Evolutionary conservation across 1,140 invertebrate species (phyloP).

Genomic region (Vanessa tameamea): DNA sequence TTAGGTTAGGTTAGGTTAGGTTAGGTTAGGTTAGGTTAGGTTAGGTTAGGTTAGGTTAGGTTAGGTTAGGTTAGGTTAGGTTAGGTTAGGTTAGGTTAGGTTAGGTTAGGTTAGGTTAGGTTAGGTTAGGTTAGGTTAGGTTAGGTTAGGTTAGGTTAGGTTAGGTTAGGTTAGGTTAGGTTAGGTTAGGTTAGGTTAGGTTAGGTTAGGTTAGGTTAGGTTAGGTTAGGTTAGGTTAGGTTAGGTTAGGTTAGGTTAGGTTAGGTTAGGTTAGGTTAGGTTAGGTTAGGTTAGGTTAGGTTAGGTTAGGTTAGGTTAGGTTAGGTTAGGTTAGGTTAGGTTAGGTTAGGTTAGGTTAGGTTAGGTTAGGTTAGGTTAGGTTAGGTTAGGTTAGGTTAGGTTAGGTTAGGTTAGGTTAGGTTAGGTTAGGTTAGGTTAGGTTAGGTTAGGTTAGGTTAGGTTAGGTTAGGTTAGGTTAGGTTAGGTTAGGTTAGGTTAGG

Average conservation of each 20-base stretch:
- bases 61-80: slow-evolving; percentile 65
- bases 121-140: slow-evolving; percentile 50
- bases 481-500: too few relatives aligned
- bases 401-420: too few relatives aligned
- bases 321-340: too few relatives aligned
- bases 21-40: slow-evolving; percentile 47
- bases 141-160: slow-evolving; percentile 55
- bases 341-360: too few relatives aligned
- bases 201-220: slow-evolving; percentile 45
- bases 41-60: slow-evolving; percentile 52
- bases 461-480: too few relatives aligned
- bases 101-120: slow-evolving; percentile 48
- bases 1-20: slow-evolving; percentile 47
- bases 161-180: slow-evolving; percentile 74
- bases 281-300: too few relatives aligned
- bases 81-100: slow-evolving; percentile 58
- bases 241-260: slow-evolving; percentile 32
- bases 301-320: too few relatives aligned
- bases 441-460: too few relatives aligned
- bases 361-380: too few relatives aligned
- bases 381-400: too few relatives aligned
- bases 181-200: slow-evolving; percentile 45
- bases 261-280: too few relatives aligned
- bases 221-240: slow-evolving; percentile 44
- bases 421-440: too few relatives aligned